Conservation (phyloP, 2,888 invertebrate genomes). For the Melangyna quadrimaculata region DNA sequence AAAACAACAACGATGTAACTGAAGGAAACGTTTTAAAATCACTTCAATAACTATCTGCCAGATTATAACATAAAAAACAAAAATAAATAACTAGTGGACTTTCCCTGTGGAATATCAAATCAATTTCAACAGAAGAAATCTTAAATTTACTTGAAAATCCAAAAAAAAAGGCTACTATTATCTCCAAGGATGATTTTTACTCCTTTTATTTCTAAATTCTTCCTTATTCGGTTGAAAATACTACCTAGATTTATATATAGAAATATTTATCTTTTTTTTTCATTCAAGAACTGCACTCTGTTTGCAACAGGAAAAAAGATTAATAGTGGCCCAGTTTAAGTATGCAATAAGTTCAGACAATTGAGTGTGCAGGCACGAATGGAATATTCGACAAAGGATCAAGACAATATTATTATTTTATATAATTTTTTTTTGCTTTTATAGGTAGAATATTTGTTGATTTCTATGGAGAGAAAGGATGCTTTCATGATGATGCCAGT, state of each 20-base stretch:
- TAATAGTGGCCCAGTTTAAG: slow-evolving; percentile 63
- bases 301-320: slow-evolving; percentile 54
- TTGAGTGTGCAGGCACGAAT: slow-evolving; percentile 46
- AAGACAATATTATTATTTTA: slow-evolving; percentile 6
- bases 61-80: background rate
- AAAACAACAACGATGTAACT: background rate
- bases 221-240: background rate
- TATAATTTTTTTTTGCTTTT: background rate
- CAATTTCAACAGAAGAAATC: slow-evolving; percentile 7
- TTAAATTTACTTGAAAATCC: background rate
- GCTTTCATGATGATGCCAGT: slow-evolving; percentile 29
- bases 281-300: slow-evolving; percentile 30
- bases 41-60: slow-evolving; percentile 16
- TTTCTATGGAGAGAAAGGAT: background rate
- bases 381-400: slow-evolving; percentile 52
- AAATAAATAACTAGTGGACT: slow-evolving; percentile 13
- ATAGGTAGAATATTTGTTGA: background rate
- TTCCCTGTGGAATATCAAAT: slow-evolving; percentile 34
- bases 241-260: background rate
- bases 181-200: background rate
- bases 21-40: slow-evolving; percentile 11
- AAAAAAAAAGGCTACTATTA: background rate
- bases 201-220: background rate
- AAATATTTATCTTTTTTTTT: background rate
- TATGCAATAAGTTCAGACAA: slow-evolving; percentile 69